phyloP scores from a whole-genome alignment of 2,888 invertebrate genomes.

The Trichogramma dendrolimi region DNA sequence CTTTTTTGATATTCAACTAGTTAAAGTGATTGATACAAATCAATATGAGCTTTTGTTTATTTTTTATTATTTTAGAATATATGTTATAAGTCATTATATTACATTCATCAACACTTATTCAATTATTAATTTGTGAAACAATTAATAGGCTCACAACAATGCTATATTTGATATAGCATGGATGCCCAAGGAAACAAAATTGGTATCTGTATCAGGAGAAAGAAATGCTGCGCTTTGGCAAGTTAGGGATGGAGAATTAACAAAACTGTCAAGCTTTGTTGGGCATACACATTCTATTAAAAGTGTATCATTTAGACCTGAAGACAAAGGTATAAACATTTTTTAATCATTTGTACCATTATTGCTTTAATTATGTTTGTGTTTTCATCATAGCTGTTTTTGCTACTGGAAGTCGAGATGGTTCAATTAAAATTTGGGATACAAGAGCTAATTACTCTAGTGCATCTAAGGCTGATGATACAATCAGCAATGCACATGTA shows the following conservation, averaged over 20 bases:
- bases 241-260: conserved; percentile 53
- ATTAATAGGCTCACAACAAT: conserved; percentile 65
- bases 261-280: conserved; percentile 60
- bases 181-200: conserved; percentile 71
- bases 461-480: conserved; percentile 65
- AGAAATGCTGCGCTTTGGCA: conserved; percentile 80
- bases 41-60: neutral
- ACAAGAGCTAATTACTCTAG: conserved; percentile 56
- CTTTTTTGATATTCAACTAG: neutral
- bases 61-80: neutral
- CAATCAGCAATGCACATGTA: conserved; percentile 59
- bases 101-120: neutral
- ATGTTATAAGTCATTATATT: neutral
- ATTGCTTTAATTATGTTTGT: neutral
- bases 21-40: neutral
- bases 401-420: conserved; percentile 85
- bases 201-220: conserved; percentile 83
- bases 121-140: conserved; percentile 11
- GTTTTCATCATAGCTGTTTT: conserved; percentile 63
- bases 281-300: conserved; percentile 81
- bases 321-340: conserved; percentile 55
- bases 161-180: conserved; percentile 88
- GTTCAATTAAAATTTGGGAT: conserved; percentile 84
- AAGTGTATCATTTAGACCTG: conserved; percentile 70
- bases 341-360: neutral